phyloP scores from a whole-genome alignment of 2,888 invertebrate genomes.

The Ectobius pallidus region DNA sequence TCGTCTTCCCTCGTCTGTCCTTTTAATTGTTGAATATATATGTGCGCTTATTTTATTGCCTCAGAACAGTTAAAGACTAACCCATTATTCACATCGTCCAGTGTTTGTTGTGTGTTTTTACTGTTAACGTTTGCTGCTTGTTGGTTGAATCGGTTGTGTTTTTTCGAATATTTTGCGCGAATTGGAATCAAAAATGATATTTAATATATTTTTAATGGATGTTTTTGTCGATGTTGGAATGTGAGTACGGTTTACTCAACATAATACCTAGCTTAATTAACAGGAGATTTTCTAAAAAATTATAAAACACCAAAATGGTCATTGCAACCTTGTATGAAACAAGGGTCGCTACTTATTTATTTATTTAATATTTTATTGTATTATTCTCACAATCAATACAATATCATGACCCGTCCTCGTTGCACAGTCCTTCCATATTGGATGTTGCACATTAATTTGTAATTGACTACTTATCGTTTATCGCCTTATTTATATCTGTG shows the following conservation, averaged over 20 bases:
- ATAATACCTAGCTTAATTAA: background rate
- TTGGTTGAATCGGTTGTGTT: slow-evolving; percentile 35
- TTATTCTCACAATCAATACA: slow-evolving; percentile 23
- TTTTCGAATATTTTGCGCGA: slow-evolving; percentile 36
- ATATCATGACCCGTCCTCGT: slow-evolving; percentile 38
- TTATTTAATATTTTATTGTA: no score
- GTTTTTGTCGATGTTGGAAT: slow-evolving; percentile 22
- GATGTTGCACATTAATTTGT: slow-evolving; percentile 23
- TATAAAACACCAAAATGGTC: slow-evolving; percentile 10
- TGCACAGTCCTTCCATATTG: slow-evolving; percentile 40
- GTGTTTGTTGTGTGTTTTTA: slow-evolving; percentile 28
- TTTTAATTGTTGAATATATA: background rate
- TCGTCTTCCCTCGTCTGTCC: background rate
- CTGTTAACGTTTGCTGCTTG: slow-evolving; percentile 38
- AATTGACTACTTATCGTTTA: slow-evolving; percentile 6
- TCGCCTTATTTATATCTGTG: slow-evolving; percentile 29
- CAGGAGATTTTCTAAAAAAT: background rate
- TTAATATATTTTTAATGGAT: slow-evolving; percentile 36
- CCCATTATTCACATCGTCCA: slow-evolving; percentile 33
- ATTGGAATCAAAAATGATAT: slow-evolving; percentile 23
- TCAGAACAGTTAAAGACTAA: slow-evolving; percentile 13
- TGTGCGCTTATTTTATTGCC: slow-evolving; percentile 14
- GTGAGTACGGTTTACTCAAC: background rate
- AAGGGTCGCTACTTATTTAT: slow-evolving; percentile 16
- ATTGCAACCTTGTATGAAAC: background rate